Conservation (phyloP, 1,140 invertebrate species). For the Anoplophora glabripennis region DNA sequence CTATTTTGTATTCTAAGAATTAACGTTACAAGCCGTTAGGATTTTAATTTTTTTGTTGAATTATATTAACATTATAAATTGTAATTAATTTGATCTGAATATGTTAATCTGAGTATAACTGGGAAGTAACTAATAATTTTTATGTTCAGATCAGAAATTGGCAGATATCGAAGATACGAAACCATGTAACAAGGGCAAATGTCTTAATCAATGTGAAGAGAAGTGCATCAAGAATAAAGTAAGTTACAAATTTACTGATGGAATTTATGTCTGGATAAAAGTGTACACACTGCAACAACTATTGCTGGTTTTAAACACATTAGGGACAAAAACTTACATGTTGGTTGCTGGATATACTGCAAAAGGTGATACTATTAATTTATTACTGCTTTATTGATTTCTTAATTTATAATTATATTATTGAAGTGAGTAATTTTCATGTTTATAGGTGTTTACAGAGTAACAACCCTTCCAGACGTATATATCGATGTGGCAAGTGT, state of each 20-base stretch:
- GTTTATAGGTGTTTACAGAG: constrained; percentile 62
- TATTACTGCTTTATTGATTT: no score
- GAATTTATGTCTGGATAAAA: constrained; percentile 33
- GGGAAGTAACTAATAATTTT: no score
- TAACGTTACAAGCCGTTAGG: no score
- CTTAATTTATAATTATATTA: no score
- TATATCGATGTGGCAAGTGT: constrained; percentile 73
- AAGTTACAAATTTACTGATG: neutral
- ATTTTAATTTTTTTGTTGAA: no score
- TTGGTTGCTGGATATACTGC: constrained; percentile 43
- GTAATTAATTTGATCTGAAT: no score
- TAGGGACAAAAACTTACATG: constrained; percentile 31
- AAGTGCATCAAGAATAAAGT: constrained; percentile 1
- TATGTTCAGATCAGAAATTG: no score
- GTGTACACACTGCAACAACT: constrained; percentile 34
- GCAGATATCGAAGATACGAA: constrained; percentile 23
- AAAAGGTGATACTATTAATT: constrained; percentile 29
- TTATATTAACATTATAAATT: no score
- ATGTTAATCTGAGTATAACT: no score
- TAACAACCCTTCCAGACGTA: constrained; percentile 52
- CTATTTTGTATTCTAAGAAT: no score
- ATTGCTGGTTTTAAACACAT: constrained; percentile 25
- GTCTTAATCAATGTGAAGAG: neutral
- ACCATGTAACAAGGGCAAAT: neutral
- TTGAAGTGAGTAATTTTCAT: neutral